Evolutionary conservation across 1,140 invertebrate species (phyloP), one percentile per base, ranked within the genome.

Genomic region (Bombus consobrinus): DNA sequence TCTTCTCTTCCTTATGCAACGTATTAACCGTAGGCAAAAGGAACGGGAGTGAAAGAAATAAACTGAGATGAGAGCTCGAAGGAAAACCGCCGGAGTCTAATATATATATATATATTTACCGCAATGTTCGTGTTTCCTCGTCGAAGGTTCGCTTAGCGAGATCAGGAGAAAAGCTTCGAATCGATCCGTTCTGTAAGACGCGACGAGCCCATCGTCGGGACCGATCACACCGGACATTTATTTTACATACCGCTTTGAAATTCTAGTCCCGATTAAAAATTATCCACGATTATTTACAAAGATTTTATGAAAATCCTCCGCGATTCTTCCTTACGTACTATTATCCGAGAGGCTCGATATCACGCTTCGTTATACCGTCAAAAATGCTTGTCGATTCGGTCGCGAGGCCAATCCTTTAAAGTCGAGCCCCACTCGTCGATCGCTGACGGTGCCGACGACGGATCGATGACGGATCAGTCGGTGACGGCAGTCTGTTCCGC

Each of bases 401-500:
- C 13, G 73, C 41, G 47, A 59, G 66, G 72, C 53, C 8, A 73
- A 74, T 73, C 34, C n/a, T 34, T 32, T 3, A 13, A 62, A n/a
- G 59, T 53, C 28, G 3, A 71, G 39, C 53, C 12, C 5, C 28
- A 37, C 25, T 32, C 41, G 69, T 78, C 25, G 43, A 41, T 25
- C 53, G 83, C 57, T 86, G 76, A 81, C 81, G 28, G 12, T 47
- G 79, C 73, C 86, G 71, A 87, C 74, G 83, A 87, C 80, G 84
- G 18, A 92, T 90, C 91, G 90, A 89, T 90, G 91, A 93, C 92
- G 92, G 92, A 93, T 93, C 92, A 93, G 89, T 94, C 93, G 89
- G 86, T 92, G 92, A 92, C 92, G 92, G 91, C 41, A 79, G 83
- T 64, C 53, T 77, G 57, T 76, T 83, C 88, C 93, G 93, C 88